Percentiles rank a stretch among this genome's conserved stretches.
These are phyloP conservation scores for Nysson spinosus DNA, from an alignment of 2,888 invertebrate genomes.

Conservation along the genomic window DNA sequence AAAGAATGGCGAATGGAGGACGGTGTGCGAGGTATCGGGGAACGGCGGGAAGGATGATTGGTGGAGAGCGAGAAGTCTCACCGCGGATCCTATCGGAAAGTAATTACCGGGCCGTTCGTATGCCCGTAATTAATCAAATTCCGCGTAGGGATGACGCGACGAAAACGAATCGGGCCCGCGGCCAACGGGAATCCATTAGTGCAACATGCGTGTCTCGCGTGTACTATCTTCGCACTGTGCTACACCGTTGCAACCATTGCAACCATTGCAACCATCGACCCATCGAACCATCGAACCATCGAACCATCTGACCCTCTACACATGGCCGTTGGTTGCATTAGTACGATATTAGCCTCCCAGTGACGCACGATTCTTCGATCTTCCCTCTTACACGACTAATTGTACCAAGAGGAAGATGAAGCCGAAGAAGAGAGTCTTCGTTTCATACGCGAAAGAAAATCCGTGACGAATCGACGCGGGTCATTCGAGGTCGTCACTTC, in stretches of 20 bases:
- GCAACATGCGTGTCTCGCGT: constrained; percentile 64
- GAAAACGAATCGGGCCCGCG: constrained; percentile 67
- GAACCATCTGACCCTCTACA: too few species aligned
- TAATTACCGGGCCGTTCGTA: constrained; percentile 67
- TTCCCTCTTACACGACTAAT: constrained; percentile 61
- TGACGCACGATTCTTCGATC: constrained; percentile 60
- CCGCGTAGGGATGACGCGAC: constrained; percentile 70
- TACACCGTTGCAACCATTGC: constrained; percentile 12
- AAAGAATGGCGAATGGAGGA: constrained; percentile 24
- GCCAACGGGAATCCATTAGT: constrained; percentile 70
- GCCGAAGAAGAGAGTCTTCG: constrained; percentile 44
- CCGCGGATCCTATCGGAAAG: constrained; percentile 68
- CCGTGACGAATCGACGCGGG: constrained; percentile 62
- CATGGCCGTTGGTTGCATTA: constrained; percentile 48
- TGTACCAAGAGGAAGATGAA: too few species aligned
- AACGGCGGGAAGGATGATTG: constrained; percentile 39
- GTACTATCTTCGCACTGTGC: constrained; percentile 54
- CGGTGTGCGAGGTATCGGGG: constrained; percentile 4
- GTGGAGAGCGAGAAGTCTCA: constrained; percentile 48
- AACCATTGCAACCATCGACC: background rate
- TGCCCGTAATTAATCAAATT: constrained; percentile 72
- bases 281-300: constrained; percentile 17
- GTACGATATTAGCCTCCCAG: constrained; percentile 57
- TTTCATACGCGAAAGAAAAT: constrained; percentile 44
- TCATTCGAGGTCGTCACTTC: constrained; percentile 63